Evolutionary conservation across 2,113 vertebrate species (phyloP).

Genomic region (Sitta europaea): DNA sequence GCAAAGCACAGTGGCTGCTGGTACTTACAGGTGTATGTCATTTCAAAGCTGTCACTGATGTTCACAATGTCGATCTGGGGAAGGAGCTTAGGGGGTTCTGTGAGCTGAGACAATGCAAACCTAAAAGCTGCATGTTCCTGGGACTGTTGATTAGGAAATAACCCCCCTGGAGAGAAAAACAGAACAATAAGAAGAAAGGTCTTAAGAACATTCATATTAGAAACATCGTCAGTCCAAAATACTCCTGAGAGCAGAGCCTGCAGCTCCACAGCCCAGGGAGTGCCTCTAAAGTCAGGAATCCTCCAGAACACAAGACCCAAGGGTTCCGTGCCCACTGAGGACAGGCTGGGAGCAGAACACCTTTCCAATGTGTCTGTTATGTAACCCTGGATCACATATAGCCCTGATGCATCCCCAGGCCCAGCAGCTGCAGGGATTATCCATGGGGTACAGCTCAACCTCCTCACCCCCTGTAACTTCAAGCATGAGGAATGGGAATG

Average conservation of each 20-base stretch:
- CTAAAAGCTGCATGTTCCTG: slow-evolving; percentile 99
- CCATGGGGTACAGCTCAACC: neutral
- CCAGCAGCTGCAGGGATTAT: neutral
- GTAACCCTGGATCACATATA: neutral
- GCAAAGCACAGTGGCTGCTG: neutral
- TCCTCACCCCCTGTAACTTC: neutral
- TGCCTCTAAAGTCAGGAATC: neutral
- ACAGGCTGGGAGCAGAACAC: neutral
- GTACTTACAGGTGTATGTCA: slow-evolving; percentile 98
- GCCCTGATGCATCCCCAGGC: neutral
- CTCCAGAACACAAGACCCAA: accelerated
- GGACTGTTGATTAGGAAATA: slow-evolving; percentile 92
- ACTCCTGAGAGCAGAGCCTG: neutral
- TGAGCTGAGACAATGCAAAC: slow-evolving; percentile 94
- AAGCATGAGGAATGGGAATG: neutral
- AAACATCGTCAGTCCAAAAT: neutral
- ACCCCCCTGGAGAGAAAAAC: slow-evolving; percentile 81
- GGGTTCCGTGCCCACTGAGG: accelerated
- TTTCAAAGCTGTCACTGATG: slow-evolving; percentile 97
- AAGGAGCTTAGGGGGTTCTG: slow-evolving; percentile 96
- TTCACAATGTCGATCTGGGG: slow-evolving; percentile 99
- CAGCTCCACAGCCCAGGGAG: neutral
- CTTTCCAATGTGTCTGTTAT: neutral
- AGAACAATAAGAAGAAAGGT: neutral
- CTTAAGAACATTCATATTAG: neutral